A percentile compares a stretch with the other conserved stretches of the same genome.
Conservation (phyloP, 2,113 vertebrate species). For the Vimba vimba region DNA sequence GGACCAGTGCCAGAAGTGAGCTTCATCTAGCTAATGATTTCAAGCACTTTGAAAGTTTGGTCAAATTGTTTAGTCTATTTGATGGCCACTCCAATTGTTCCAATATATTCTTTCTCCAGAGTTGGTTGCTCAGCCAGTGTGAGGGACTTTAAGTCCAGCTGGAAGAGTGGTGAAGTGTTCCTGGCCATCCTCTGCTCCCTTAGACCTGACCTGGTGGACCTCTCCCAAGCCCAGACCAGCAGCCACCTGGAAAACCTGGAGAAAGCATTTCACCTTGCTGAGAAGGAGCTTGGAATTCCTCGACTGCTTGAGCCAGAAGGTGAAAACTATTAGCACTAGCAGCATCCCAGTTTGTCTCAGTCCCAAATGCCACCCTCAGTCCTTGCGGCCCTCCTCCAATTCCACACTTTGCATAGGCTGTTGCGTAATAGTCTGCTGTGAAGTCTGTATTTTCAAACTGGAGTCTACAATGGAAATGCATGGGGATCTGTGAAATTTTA, state of each 20-base stretch:
- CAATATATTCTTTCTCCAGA: slow-evolving; percentile 62
- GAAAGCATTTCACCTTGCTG: slow-evolving; percentile 87
- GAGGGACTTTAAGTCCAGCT: slow-evolving; percentile 89
- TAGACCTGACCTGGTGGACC: slow-evolving; percentile 83
- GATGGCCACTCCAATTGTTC: background rate
- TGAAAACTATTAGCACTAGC: slow-evolving; percentile 55
- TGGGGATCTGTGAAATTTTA: too few species aligned
- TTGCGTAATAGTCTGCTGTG: too few species aligned
- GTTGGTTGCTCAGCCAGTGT: slow-evolving; percentile 75
- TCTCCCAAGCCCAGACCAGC: slow-evolving; percentile 75
- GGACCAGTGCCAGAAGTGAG: slow-evolving; percentile 84
- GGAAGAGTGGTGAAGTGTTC: slow-evolving; percentile 88
- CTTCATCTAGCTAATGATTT: background rate
- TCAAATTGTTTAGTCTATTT: background rate
- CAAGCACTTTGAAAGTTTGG: background rate
- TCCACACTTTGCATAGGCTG: too few species aligned
- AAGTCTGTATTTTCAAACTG: too few species aligned
- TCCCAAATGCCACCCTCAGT: too few species aligned
- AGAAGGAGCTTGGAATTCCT: slow-evolving; percentile 86
- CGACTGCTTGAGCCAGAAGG: slow-evolving; percentile 88
- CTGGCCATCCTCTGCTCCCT: slow-evolving; percentile 86
- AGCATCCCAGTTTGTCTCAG: background rate
- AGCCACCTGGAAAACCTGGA: slow-evolving; percentile 87
- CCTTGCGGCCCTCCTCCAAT: too few species aligned
- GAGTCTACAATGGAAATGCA: too few species aligned